Evolutionary conservation across 2,888 invertebrate genomes (phyloP).

Genomic region (Leptodirus hochenwartii): DNA sequence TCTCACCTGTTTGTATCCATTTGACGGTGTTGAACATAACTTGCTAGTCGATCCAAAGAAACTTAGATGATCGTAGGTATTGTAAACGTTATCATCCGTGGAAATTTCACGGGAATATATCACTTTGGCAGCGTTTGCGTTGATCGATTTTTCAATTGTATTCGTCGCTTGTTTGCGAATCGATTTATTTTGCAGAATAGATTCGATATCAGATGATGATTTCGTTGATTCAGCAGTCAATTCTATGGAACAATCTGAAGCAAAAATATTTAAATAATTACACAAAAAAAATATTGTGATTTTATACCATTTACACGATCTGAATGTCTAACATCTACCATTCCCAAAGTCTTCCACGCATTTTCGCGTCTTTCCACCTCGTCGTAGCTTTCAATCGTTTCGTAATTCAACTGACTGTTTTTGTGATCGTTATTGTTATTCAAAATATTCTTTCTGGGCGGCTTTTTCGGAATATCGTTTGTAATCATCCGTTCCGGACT

Average conservation of each 20-base stretch:
- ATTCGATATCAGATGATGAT: no score
- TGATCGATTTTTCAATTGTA: constrained; percentile 11
- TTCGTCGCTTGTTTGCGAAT: constrained; percentile 21
- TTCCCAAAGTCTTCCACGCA: constrained; percentile 66
- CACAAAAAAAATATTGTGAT: no score
- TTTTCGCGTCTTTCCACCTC: constrained; percentile 57
- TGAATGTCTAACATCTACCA: constrained; percentile 56
- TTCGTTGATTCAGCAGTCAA: no score
- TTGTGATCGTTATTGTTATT: constrained; percentile 10
- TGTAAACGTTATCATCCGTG: constrained; percentile 25
- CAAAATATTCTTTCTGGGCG: constrained; percentile 15
- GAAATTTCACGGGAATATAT: constrained; percentile 20
- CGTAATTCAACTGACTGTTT: constrained; percentile 24
- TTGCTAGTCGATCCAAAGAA: constrained; percentile 64
- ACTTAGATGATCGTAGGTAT: constrained; percentile 62
- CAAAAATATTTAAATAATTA: no score
- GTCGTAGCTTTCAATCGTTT: constrained; percentile 48
- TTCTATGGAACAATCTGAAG: no score
- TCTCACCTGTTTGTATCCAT: constrained; percentile 46
- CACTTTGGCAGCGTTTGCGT: constrained; percentile 33
- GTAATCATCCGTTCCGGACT: constrained; percentile 25
- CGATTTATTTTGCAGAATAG: no score
- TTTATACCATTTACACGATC: no score
- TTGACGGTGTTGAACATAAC: constrained; percentile 29
- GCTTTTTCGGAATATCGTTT: constrained; percentile 23